Percentiles rank a stretch among this genome's conserved stretches.
phyloP scores from a whole-genome alignment of 1,140 invertebrate genomes.

The Drosophila albomicans region DNA sequence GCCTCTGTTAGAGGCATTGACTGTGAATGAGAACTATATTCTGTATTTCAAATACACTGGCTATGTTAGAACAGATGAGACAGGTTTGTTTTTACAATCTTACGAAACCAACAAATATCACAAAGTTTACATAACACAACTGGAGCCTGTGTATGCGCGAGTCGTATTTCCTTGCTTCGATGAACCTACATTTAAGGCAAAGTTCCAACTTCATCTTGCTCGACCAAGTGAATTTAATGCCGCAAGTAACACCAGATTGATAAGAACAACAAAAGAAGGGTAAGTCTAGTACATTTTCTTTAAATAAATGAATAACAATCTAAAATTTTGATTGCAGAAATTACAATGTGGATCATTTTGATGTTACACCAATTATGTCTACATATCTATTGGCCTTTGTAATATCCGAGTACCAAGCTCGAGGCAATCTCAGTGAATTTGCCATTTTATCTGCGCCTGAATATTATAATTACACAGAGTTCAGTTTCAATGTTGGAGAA shows the following conservation, averaged over 20 bases:
- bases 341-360: conserved; percentile 66
- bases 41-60: conserved; percentile 84
- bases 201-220: conserved; percentile 89
- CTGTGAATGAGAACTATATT: conserved; percentile 24
- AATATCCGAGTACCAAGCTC: conserved; percentile 88
- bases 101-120: conserved; percentile 35
- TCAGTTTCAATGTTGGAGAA: conserved; percentile 86
- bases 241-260: conserved; percentile 85
- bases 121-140: conserved; percentile 90
- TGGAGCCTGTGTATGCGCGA: conserved; percentile 93
- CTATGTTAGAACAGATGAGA: conserved; percentile 84
- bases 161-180: conserved; percentile 96
- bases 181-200: conserved; percentile 94
- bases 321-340: conserved; percentile 35
- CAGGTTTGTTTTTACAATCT: conserved; percentile 86
- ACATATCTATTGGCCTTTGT: conserved; percentile 91
- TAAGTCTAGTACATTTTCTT: conserved; percentile 14
- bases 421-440: conserved; percentile 68
- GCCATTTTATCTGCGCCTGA: conserved; percentile 88
- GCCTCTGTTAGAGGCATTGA: conserved; percentile 34
- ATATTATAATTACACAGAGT: conserved; percentile 87
- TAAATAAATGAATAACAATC: neutral
- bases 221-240: conserved; percentile 86
- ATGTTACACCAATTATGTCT: conserved; percentile 89
- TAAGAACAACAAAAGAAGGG: conserved; percentile 34